These are phyloP conservation scores for Scolopax rusticola DNA, from an alignment of 2,797 vertebrate genomes.

Conservation along the genomic window DNA sequence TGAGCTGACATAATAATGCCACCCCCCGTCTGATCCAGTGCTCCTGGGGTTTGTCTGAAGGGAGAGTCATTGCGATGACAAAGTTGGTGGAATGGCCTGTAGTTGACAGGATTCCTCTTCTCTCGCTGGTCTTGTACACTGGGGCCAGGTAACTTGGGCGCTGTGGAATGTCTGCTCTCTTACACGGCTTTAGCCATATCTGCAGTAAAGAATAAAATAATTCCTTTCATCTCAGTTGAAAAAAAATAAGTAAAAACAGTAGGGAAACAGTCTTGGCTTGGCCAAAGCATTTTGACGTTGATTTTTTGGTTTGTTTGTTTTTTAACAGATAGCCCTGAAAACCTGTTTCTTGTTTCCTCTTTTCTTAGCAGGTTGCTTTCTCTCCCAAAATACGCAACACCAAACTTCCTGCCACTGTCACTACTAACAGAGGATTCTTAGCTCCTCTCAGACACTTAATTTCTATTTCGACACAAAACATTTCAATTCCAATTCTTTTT, in stretches of 20 bases:
- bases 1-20: slow-evolving; percentile 89
- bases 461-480: background rate
- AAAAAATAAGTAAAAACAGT: background rate
- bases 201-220: slow-evolving; percentile 53
- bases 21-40: slow-evolving; percentile 90
- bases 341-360: background rate
- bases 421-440: background rate
- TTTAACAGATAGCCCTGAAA: background rate
- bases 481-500: background rate
- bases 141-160: slow-evolving; percentile 84
- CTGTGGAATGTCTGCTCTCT: slow-evolving; percentile 81
- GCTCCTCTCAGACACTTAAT: background rate
- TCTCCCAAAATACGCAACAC: background rate
- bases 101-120: slow-evolving; percentile 88
- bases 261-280: background rate
- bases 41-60: slow-evolving; percentile 78
- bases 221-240: background rate
- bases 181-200: slow-evolving; percentile 91
- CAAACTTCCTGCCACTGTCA: background rate
- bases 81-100: slow-evolving; percentile 91
- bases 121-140: slow-evolving; percentile 90
- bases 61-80: slow-evolving; percentile 86
- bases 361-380: background rate
- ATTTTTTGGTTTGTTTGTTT: background rate
- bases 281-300: background rate